Evolutionary conservation across 2,797 vertebrate genomes (phyloP), one percentile per base, ranked within the genome.

Genomic region (Diceros bicornis): DNA sequence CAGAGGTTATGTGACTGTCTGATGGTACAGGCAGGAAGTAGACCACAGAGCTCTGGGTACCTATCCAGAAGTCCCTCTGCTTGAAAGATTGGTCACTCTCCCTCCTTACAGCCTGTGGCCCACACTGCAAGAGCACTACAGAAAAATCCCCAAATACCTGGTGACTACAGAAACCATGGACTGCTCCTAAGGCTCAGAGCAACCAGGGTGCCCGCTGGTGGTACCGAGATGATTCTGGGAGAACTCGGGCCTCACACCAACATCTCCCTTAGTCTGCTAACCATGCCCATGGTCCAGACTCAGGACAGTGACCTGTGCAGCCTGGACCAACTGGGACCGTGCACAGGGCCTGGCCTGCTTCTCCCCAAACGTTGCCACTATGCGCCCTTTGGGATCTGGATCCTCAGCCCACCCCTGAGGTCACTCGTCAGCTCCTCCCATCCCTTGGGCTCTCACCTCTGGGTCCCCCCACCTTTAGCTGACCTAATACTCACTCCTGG

Each of bases 1-100:
- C 57, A 90, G 74, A 89, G 3, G 25, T 75, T 78, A 87, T 8
- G 21, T 61, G 64, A 87, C 37, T 57, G 25, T 41, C 75, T 69
- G 69, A 81, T 16, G n/a, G 90, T 89, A 97, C 11, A 71, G 14
- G 18, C 50, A 96, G 41, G 88, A 94, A 90, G 59, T 25, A 27
- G 86, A 69, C 83, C 71, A 92, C 41, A 83, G 64, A 69, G 50
- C 71, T 84, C 89, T 50, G 72, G 84, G 32, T 34, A 87, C 75
- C 84, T 62, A 75, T 16, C 34, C 55, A n/a, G 64, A 89, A 86
- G 41, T 64, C 37, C 10, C 32, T 83, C 50, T 62, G 47, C 55
- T 71, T 77, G 13, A 91, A 90, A 84, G 66, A 66, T 1, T 10
- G 59, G 37, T 21, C 44, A 86, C 50, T 86, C 78, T 82, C 68